Conservation (phyloP, 2,113 vertebrate genomes). For the Turnix velox region DNA sequence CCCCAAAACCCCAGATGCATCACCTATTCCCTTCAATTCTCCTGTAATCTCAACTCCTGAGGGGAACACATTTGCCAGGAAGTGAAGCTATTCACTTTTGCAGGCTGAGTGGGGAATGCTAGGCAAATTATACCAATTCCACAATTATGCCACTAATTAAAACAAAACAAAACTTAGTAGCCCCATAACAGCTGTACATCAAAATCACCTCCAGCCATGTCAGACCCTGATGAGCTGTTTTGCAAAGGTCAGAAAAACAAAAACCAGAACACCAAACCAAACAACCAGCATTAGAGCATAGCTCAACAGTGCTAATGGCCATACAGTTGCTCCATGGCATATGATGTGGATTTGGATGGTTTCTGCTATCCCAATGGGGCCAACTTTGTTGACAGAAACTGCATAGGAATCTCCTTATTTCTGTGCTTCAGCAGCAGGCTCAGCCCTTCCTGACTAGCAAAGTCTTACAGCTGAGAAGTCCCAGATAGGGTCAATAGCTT, state of each 20-base stretch:
- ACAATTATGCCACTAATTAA: not conserved
- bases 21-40: not conserved
- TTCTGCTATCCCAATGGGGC: not conserved
- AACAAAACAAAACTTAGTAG: not conserved
- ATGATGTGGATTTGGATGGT: not conserved
- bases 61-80: not conserved
- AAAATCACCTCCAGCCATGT: not conserved
- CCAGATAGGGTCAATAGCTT: not conserved
- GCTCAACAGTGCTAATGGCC: not conserved
- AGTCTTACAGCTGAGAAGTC: not conserved
- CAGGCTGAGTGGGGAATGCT: not conserved
- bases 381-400: not conserved
- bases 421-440: not conserved
- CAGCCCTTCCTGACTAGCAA: not conserved
- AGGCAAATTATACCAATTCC: not conserved
- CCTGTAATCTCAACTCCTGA: not conserved
- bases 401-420: not conserved
- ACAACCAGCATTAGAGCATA: fast-evolving
- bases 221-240: not conserved
- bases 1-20: not conserved
- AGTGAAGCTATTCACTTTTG: not conserved
- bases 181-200: not conserved
- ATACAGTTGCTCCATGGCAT: not conserved
- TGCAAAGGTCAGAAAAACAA: not conserved
- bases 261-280: not conserved